These are phyloP conservation scores for Procambarus clarkii DNA, from an alignment of 1,140 invertebrate genomes.

Conservation along the genomic window DNA sequence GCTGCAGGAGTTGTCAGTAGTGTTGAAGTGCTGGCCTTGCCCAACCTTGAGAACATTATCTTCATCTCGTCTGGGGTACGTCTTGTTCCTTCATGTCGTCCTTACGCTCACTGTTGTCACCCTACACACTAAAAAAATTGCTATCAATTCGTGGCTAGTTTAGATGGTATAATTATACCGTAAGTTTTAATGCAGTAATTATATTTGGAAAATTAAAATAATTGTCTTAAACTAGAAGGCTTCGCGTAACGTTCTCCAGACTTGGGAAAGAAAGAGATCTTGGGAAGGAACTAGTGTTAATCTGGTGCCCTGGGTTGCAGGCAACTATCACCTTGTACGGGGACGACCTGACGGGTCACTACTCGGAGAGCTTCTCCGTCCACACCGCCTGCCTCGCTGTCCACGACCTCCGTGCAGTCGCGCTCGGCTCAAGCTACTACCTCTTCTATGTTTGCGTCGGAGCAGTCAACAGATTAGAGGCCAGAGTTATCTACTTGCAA, in stretches of 20 bases:
- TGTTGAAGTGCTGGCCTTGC: neutral
- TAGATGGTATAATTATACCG: no score
- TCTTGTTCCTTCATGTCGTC: neutral
- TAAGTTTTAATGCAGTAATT: no score
- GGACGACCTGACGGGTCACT: conserved; percentile 21
- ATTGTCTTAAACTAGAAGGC: no score
- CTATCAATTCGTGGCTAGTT: no score
- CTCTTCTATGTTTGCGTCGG: conserved; percentile 15
- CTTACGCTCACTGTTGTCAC: no score
- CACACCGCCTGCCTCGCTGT: neutral
- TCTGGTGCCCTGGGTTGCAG: neutral
- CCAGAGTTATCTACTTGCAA: neutral
- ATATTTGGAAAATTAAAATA: no score
- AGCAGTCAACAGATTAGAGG: conserved; percentile 13
- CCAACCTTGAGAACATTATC: conserved; percentile 6
- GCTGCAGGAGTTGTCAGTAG: neutral
- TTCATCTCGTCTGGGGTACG: neutral
- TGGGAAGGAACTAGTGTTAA: no score
- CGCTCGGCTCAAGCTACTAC: neutral
- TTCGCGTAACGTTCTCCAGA: no score
- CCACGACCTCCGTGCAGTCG: neutral
- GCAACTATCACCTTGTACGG: conserved; percentile 14
- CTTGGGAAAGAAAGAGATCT: no score
- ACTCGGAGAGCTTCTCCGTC: neutral
- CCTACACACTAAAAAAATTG: no score